These are phyloP conservation scores for Spea multiplicata DNA, from an alignment of 2,113 vertebrate species.

Conservation along the genomic window DNA sequence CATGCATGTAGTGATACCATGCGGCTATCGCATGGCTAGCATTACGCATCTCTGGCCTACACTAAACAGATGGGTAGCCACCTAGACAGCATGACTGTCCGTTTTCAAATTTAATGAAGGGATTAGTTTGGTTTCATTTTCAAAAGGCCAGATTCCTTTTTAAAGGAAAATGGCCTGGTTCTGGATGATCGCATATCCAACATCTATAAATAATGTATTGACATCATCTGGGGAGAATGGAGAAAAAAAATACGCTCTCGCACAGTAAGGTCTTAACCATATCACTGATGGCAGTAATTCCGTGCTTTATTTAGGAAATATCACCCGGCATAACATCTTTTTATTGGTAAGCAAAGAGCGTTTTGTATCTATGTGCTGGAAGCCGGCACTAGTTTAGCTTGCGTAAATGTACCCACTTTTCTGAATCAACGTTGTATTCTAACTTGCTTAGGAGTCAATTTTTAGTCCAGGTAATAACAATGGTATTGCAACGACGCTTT, in stretches of 20 bases:
- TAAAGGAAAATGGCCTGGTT: conserved; percentile 15
- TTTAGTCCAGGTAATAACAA: no score
- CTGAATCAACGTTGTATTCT: no score
- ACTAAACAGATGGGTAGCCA: neutral
- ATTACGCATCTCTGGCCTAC: neutral
- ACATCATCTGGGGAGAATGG: conserved; percentile 22
- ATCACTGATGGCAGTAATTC: no score
- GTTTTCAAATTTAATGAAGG: neutral
- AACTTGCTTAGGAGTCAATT: no score
- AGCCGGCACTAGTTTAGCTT: no score
- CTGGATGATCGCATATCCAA: conserved; percentile 32
- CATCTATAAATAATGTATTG: conserved; percentile 32
- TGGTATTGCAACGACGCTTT: no score
- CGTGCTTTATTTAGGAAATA: no score
- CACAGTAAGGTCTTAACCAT: neutral
- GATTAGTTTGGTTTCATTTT: conserved; percentile 13
- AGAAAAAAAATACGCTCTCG: neutral
- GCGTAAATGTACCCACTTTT: no score
- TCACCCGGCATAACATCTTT: no score
- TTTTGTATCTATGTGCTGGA: no score
- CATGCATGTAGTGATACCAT: neutral
- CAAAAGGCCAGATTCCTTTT: conserved; percentile 2
- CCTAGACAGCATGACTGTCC: neutral
- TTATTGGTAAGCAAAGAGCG: no score
- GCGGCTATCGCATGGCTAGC: neutral